Conservation (phyloP, 2,888 invertebrate genomes). For the Lordiphosa andalusiaca region DNA sequence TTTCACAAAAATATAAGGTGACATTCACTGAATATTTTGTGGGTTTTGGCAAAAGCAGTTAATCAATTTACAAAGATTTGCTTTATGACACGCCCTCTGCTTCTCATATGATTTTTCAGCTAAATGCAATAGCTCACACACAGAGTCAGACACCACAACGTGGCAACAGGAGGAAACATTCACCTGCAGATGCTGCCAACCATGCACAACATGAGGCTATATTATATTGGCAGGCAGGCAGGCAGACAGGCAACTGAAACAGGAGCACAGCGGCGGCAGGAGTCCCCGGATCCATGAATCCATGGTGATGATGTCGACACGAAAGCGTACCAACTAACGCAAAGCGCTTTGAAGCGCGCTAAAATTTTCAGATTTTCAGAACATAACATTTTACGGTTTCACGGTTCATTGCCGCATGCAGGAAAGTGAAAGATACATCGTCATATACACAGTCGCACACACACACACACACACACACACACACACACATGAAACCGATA, state of each 20-base stretch:
- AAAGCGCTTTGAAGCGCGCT: conserved; percentile 69
- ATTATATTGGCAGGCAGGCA: conserved; percentile 38
- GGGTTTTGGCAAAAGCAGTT: too few relatives aligned
- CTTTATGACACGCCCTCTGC: too few relatives aligned
- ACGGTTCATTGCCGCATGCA: conserved; percentile 75
- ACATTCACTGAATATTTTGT: too few relatives aligned
- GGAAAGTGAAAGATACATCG: conserved; percentile 68
- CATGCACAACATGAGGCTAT: conserved; percentile 21
- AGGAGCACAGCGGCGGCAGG: conserved; percentile 1
- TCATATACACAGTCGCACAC: conserved; percentile 16
- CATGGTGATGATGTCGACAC: conserved; percentile 9
- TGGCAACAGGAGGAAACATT: conserved; percentile 27
- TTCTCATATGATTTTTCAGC: too few relatives aligned
- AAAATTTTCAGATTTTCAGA: conserved; percentile 76
- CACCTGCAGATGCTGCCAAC: conserved; percentile 36
- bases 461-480: conserved; percentile 5
- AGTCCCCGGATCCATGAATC: conserved; percentile 2
- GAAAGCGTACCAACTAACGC: conserved; percentile 2
- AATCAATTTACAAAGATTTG: too few relatives aligned
- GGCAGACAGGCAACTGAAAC: not conserved
- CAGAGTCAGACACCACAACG: conserved; percentile 1
- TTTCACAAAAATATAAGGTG: too few relatives aligned
- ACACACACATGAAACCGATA: conserved; percentile 47
- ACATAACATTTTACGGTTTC: conserved; percentile 77
- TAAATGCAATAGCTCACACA: too few relatives aligned